A percentile compares a stretch with the other conserved stretches of the same genome.
These are phyloP conservation scores for Pelodiscus sinensis DNA, from an alignment of 2,113 vertebrate genomes.

Conservation along the genomic window DNA sequence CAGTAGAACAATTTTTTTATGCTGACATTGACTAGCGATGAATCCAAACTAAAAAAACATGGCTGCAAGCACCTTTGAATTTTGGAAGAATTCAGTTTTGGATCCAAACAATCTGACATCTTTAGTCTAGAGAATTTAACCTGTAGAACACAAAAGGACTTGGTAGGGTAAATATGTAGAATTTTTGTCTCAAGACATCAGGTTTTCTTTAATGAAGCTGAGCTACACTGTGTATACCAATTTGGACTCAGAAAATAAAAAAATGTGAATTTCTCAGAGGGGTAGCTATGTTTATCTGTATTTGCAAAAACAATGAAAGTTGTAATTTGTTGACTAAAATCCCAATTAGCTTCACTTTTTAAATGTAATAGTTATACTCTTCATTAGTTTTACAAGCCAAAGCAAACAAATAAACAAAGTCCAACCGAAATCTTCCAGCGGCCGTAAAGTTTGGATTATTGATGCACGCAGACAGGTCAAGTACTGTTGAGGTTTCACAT, in stretches of 20 bases:
- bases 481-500: constrained; percentile 68
- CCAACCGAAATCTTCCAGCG: constrained; percentile 59
- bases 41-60: not conserved
- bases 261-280: not conserved
- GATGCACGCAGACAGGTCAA: constrained; percentile 69
- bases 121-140: not conserved
- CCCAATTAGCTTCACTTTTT: not conserved
- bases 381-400: constrained; percentile 16
- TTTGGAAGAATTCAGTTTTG: not conserved
- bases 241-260: not conserved
- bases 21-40: not conserved
- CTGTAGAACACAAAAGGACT: not conserved
- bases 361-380: not conserved
- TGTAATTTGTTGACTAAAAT: not conserved
- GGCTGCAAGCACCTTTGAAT: not conserved
- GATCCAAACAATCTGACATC: not conserved
- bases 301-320: too few relatives aligned
- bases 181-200: not conserved
- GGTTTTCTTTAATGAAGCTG: not conserved
- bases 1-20: not conserved
- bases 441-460: constrained; percentile 56
- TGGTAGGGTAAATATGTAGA: not conserved
- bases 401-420: constrained; percentile 45
- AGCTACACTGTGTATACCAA: not conserved
- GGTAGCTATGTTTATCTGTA: too few relatives aligned